Conservation (phyloP, 2,888 invertebrate genomes). For the Aelia acuminata region DNA sequence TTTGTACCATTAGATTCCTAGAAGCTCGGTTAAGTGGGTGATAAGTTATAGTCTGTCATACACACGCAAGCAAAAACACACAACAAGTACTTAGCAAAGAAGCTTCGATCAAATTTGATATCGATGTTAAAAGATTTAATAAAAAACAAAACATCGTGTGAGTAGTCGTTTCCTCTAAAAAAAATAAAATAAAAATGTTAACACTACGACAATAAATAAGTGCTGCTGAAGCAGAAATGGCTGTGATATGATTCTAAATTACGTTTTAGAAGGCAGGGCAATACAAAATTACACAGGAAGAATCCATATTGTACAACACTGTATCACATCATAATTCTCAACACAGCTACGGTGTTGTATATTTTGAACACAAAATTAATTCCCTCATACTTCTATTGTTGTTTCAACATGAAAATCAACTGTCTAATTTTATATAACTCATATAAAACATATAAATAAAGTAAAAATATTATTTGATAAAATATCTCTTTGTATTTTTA, state of each 20-base stretch:
- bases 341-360: not conserved
- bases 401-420: not conserved
- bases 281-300: not conserved
- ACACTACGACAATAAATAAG: conserved; percentile 18
- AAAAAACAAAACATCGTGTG: not conserved
- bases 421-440: too few relatives aligned
- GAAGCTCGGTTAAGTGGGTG: not conserved
- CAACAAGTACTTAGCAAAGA: not conserved
- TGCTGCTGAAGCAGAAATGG: not conserved
- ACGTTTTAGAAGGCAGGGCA: not conserved
- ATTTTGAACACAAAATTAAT: not conserved
- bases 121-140: not conserved
- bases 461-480: not conserved
- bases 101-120: not conserved
- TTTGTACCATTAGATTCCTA: conserved; percentile 38
- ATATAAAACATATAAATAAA: too few relatives aligned
- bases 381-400: not conserved
- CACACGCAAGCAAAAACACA: too few relatives aligned
- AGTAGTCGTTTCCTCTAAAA: not conserved
- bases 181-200: too few relatives aligned
- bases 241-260: not conserved
- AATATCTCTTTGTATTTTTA: not conserved
- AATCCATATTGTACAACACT: not conserved
- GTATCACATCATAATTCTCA: not conserved
- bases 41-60: not conserved